Base-by-base conservation (phyloP, 2,888 invertebrate species). In the Eristalis tenax region DNA sequence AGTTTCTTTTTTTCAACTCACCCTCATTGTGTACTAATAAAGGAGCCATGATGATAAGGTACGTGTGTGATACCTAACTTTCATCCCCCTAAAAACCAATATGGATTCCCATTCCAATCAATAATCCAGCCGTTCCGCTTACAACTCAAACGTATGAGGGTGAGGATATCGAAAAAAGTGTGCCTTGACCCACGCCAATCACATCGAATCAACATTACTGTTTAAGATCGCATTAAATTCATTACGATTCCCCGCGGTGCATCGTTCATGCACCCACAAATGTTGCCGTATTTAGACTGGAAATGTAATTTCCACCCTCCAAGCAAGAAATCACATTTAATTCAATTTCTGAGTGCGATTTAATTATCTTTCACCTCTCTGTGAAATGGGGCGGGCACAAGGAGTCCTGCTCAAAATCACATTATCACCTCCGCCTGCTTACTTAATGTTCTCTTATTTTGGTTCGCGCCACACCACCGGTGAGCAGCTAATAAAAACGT, bases 21-120 rank as follows among this genome's bases (percentile, higher is more conserved):
- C 68, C 38, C 13, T 63, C 38, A 65, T 61, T 32, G 71, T 43
- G 70, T 68, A 63, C 35, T 76, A 75, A 59, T 70, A 68, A 68
- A 68, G 57, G 71, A 75, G 28, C 69, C 56, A 23, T 1, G 59
- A 77, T 26, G 68, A 38, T 64, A 75, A 5, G 22, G n/a, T 57
- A 23, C 13, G 40, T 56, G 66, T 28, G 28, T 15, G 23, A 56
- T 26, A 18, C 26, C 11, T 50, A 69, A 71, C 69, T 73, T 79
- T 57, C 78, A 83, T 82, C 83, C 83, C 56, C 79, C 35, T 26
- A 64, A 56, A 83, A 78, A 75, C 78, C 78, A 86, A 86, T 75
- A 86, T 86, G 86, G 86, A 83, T 68, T 83, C 86, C 78, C 83
- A 78, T 75, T 79, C 83, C 74, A 84, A 86, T 86, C 83, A 75